Conservation (phyloP, 1,140 invertebrate species). For the Charaxes varanes region DNA sequence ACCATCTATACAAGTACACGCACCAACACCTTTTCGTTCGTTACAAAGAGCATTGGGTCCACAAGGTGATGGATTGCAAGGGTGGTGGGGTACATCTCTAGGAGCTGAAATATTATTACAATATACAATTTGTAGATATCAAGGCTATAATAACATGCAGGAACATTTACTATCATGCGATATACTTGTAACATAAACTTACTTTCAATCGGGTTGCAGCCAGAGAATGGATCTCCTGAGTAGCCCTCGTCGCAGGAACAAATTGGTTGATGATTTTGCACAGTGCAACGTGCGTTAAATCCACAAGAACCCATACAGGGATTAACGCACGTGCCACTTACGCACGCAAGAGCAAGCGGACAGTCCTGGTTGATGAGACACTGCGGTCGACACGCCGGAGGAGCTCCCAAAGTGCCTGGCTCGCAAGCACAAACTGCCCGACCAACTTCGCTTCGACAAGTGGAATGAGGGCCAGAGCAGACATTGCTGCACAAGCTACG, state of each 20-base stretch:
- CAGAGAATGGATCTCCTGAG: constrained; percentile 88
- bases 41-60: constrained; percentile 87
- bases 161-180: constrained; percentile 19
- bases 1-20: constrained; percentile 85
- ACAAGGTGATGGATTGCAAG: constrained; percentile 89
- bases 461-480: constrained; percentile 86
- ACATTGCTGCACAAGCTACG: no score
- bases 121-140: constrained; percentile 9
- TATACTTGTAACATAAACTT: constrained; percentile 41
- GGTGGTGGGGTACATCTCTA: constrained; percentile 72
- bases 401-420: constrained; percentile 87
- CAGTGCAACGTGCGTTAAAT: constrained; percentile 85
- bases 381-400: constrained; percentile 85
- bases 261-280: constrained; percentile 84
- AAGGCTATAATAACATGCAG: constrained; percentile 24
- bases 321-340: constrained; percentile 84
- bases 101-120: constrained; percentile 53
- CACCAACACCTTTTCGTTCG: constrained; percentile 84
- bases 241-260: constrained; percentile 84
- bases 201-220: constrained; percentile 81
- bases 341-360: constrained; percentile 84
- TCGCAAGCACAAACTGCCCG: constrained; percentile 86
- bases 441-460: constrained; percentile 81
- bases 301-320: constrained; percentile 90
- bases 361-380: constrained; percentile 88